Conservation (phyloP, 1,140 invertebrate genomes). For the Plectrocnemia conspersa region DNA sequence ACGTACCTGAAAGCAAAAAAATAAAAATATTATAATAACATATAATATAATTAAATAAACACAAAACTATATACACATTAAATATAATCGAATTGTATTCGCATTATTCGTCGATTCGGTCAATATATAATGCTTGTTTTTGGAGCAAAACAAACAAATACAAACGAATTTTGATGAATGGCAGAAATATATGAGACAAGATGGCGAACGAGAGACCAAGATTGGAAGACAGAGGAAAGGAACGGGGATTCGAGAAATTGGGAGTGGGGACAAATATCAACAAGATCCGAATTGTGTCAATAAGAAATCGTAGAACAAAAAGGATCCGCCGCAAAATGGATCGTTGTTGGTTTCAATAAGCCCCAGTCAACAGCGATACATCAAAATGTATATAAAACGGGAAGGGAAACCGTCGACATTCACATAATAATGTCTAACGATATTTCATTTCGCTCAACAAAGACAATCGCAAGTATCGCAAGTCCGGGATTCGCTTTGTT, state of each 20-base stretch:
- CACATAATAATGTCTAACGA: conserved; percentile 5
- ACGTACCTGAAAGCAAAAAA: no score
- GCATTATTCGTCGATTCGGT: no score
- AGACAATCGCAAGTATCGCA: background rate
- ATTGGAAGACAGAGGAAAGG: background rate
- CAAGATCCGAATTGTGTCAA: conserved; percentile 2
- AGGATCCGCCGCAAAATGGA: background rate
- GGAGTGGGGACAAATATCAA: background rate
- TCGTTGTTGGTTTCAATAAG: conserved; percentile 5
- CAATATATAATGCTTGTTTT: no score
- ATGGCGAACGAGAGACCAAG: no score
- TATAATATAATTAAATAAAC: no score
- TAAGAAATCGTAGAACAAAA: conserved; percentile 2
- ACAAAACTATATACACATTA: no score
- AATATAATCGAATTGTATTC: no score
- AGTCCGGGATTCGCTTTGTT: background rate
- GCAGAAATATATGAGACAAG: no score
- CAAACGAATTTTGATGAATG: no score
- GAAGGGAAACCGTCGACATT: background rate
- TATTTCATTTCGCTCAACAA: conserved; percentile 12
- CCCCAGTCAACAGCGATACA: background rate
- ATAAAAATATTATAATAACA: no score
- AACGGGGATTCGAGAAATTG: background rate
- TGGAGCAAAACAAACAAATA: no score
- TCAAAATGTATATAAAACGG: background rate